Conservation (phyloP, 2,113 vertebrate species). For the Anolis sagrei region DNA sequence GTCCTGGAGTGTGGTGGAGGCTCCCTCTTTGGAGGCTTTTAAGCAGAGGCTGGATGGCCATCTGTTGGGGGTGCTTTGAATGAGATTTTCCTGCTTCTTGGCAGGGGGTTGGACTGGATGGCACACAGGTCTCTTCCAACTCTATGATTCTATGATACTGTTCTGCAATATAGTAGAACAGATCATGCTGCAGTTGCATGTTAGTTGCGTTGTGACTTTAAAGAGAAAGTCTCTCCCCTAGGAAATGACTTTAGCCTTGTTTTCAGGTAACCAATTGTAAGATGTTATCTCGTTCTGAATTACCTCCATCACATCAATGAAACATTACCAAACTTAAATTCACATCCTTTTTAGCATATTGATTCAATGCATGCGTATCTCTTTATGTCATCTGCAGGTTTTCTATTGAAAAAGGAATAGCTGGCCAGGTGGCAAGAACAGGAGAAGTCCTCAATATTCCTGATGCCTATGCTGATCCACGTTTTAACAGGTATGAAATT, state of each 20-base stretch:
- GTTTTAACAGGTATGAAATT: conserved; percentile 91
- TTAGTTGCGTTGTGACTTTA: background rate
- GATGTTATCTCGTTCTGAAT: background rate
- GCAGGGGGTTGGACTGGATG: no score
- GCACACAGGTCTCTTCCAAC: no score
- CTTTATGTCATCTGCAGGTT: conserved; percentile 80
- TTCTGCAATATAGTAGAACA: background rate
- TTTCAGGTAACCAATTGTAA: background rate
- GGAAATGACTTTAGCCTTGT: background rate
- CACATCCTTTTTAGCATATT: background rate
- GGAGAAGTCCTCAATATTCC: conserved; percentile 98
- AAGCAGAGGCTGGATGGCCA: no score
- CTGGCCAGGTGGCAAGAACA: conserved; percentile 95
- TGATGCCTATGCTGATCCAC: conserved; percentile 98
- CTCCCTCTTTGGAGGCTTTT: no score
- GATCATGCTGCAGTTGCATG: background rate
- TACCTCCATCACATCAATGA: background rate
- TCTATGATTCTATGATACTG: no score
- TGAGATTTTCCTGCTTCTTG: no score
- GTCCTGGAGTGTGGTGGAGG: no score
- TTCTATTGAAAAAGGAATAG: conserved; percentile 99
- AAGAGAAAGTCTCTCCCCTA: background rate
- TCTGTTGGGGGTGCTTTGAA: no score
- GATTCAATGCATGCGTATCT: conserved; percentile 33
- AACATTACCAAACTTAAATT: background rate